These are phyloP conservation scores for Trissolcus basalis DNA, from an alignment of 1,140 invertebrate species.

Conservation along the genomic window DNA sequence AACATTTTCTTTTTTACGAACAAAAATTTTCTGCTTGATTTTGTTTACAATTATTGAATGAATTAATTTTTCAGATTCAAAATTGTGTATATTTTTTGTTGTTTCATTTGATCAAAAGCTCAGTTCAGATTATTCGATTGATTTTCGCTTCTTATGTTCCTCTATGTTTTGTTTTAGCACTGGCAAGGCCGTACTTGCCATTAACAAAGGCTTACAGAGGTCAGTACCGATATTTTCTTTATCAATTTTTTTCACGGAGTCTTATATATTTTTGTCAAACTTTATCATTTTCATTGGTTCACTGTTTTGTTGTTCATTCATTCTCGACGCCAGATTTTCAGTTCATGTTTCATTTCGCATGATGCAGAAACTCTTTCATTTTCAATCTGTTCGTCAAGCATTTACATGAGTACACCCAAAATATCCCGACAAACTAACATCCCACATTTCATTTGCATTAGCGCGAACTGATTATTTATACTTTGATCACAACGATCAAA, in stretches of 20 bases:
- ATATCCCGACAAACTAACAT: constrained; percentile 30
- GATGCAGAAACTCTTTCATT: constrained; percentile 13
- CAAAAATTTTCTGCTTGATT: background rate
- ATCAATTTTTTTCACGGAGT: constrained; percentile 44
- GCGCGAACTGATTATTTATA: constrained; percentile 51
- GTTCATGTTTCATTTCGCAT: constrained; percentile 12
- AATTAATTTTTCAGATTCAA: constrained; percentile 7
- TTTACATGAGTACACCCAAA: constrained; percentile 10
- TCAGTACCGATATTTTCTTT: constrained; percentile 80
- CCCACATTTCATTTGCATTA: constrained; percentile 47
- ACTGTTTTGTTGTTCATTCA: no score
- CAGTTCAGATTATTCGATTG: constrained; percentile 48
- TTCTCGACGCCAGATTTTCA: background rate
- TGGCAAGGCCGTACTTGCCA: constrained; percentile 89
- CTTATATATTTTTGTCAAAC: constrained; percentile 7
- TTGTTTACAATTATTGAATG: no score
- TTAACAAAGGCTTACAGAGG: constrained; percentile 92
- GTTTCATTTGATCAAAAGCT: constrained; percentile 45
- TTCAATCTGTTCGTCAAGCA: background rate
- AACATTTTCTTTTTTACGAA: constrained; percentile 22
- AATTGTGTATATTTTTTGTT: no score
- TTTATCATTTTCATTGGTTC: constrained; percentile 8
- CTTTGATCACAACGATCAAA: constrained; percentile 41
- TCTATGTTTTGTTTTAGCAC: constrained; percentile 82
- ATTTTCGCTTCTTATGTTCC: constrained; percentile 74